phyloP scores from a whole-genome alignment of 2,113 vertebrate genomes.

The Anhinga anhinga region DNA sequence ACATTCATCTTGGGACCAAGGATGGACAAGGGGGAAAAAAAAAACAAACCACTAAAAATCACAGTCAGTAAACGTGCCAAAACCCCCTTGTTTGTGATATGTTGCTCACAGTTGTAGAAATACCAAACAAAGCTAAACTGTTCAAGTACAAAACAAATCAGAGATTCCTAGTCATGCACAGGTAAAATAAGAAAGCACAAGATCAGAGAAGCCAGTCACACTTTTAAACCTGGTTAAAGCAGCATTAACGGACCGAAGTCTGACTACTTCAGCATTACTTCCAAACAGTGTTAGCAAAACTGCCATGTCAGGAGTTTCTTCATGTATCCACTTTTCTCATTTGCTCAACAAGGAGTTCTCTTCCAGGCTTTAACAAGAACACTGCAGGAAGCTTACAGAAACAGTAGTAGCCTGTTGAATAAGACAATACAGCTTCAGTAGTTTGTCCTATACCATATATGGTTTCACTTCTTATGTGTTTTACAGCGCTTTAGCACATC shows the following conservation, averaged over 20 bases:
- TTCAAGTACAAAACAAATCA: neutral
- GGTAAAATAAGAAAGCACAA: neutral
- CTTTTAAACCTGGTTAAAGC: conserved; percentile 1
- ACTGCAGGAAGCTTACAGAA: conserved; percentile 8
- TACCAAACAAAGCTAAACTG: neutral
- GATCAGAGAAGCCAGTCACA: neutral
- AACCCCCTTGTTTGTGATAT: neutral
- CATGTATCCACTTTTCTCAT: neutral
- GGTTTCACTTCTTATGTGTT: neutral
- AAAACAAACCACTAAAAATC: too few relatives aligned
- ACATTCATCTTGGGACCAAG: neutral
- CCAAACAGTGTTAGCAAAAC: neutral
- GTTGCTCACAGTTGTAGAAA: neutral
- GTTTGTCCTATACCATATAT: neutral
- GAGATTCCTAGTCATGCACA: neutral
- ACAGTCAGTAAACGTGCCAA: neutral
- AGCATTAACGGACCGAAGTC: conserved; percentile 29
- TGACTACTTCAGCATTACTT: neutral
- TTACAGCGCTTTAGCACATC: neutral
- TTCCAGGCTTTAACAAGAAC: neutral
- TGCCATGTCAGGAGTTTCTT: conserved; percentile 2
- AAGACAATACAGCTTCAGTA: neutral
- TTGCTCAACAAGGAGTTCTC: neutral
- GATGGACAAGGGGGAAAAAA: neutral
- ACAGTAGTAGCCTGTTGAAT: conserved; percentile 13